Percentiles rank a stretch among this genome's conserved stretches.
Conservation (phyloP, 2,113 vertebrate genomes). For the Cyanoderma ruficeps region DNA sequence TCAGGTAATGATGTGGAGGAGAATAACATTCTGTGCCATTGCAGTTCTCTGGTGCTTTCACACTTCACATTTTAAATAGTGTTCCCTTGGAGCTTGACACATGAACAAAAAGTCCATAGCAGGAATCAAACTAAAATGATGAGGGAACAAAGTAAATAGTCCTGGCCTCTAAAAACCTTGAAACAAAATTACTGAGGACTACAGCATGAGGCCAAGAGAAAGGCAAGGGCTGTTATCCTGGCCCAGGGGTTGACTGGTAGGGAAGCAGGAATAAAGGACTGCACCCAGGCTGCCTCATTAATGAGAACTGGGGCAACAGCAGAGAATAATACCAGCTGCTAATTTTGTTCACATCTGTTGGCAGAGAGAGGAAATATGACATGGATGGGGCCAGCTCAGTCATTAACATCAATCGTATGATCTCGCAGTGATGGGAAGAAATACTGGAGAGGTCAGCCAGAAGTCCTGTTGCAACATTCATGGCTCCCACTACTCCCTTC, state of each 20-base stretch:
- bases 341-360: neutral
- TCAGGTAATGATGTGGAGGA: neutral
- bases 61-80: neutral
- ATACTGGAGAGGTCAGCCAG: neutral
- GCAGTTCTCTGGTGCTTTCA: neutral
- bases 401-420: neutral
- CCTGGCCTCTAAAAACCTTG: neutral
- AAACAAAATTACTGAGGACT: neutral
- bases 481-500: fast-evolving
- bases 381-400: neutral
- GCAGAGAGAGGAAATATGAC: neutral
- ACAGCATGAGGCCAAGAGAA: neutral
- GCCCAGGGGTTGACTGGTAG: neutral
- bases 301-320: neutral
- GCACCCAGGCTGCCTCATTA: neutral
- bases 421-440: neutral
- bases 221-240: neutral
- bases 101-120: neutral
- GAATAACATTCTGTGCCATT: neutral
- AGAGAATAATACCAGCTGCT: neutral
- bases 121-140: neutral
- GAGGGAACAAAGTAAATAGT: neutral
- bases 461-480: neutral
- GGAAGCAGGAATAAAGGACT: neutral
- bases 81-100: neutral